Conservation (phyloP, 2,888 invertebrate genomes). For the Eilema caniola region DNA sequence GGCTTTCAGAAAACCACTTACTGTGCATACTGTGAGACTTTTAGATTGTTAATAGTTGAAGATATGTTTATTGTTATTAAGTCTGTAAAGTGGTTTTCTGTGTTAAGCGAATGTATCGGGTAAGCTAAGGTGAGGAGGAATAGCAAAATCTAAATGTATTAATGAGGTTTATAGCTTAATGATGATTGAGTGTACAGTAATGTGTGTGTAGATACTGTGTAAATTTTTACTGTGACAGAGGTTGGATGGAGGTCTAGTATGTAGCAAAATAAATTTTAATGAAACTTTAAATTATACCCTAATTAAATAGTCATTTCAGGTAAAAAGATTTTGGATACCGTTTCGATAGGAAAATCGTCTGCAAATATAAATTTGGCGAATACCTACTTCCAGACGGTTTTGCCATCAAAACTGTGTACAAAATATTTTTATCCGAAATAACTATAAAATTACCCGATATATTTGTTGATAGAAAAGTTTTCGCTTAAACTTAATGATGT, state of each 20-base stretch:
- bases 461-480: too few species aligned
- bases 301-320: too few species aligned
- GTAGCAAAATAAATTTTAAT: not conserved
- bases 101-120: slow-evolving; percentile 1
- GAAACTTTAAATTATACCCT: too few species aligned
- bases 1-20: slow-evolving; percentile 16
- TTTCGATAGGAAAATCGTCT: too few species aligned
- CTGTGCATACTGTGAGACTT: not conserved
- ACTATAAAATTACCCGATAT: too few species aligned
- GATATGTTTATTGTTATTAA: slow-evolving; percentile 17
- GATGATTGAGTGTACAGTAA: not conserved
- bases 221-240: not conserved
- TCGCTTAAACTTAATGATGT: too few species aligned
- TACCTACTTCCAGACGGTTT: too few species aligned
- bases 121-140: not conserved
- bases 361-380: too few species aligned
- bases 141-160: not conserved
- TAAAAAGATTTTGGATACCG: too few species aligned
- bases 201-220: not conserved
- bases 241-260: not conserved
- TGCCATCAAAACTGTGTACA: too few species aligned
- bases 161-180: not conserved
- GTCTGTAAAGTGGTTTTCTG: slow-evolving; percentile 18
- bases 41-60: slow-evolving; percentile 14
- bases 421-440: too few species aligned